Evolutionary conservation across 1,140 invertebrate species (phyloP), one percentile per base, ranked within the genome.

Genomic region (Eumaeus atala): DNA sequence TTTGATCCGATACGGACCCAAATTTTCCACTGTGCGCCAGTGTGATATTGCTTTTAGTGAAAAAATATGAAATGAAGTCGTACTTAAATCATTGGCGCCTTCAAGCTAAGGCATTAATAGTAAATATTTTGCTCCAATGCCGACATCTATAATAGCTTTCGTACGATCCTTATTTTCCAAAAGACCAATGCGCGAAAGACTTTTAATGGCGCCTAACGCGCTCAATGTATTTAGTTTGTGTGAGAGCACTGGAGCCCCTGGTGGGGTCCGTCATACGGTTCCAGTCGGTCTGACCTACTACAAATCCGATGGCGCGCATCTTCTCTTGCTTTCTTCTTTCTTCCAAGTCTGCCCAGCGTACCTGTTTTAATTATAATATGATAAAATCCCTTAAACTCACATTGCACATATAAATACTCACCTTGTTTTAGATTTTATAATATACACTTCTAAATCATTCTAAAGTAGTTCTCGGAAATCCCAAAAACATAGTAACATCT

Each of bases 281-380:
- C 97, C 97, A 98, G 80, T 98, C 94, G 0, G 95, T 97, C 64
- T 97, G 95, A 3, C 97, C 97, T 42, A 98, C 95, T 35, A 98
- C 95, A 87, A 98, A 98, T 11, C 97, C 97, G 49, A 98, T 93
- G 10, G 95, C 95, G 18, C 96, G 91, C 91, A 96, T 94, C 86
- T 96, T 95, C 72, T 95, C 93, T 86, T 97, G 96, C 64, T 94
- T 85, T 64, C 94, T 94, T 68, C 93, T 90, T 85, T 98, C 96
- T 89, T 98, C 97, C 67, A 98, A 90, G 88, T 98, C 97, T n/a
- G 97, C 97, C 97, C 97, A 98, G 56, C 96, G 92, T 60, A 98
- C 96, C 96, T 98, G 79, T 62, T 77, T 82, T 64, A 84, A 84
- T 72, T 70, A 81, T 61, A 77, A 83, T 48, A 70, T 61, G 69